Evolutionary conservation across 2,888 invertebrate species (phyloP), one percentile per base, ranked within the genome.

Genomic region (Liopterus haemorrhoidalis): DNA sequence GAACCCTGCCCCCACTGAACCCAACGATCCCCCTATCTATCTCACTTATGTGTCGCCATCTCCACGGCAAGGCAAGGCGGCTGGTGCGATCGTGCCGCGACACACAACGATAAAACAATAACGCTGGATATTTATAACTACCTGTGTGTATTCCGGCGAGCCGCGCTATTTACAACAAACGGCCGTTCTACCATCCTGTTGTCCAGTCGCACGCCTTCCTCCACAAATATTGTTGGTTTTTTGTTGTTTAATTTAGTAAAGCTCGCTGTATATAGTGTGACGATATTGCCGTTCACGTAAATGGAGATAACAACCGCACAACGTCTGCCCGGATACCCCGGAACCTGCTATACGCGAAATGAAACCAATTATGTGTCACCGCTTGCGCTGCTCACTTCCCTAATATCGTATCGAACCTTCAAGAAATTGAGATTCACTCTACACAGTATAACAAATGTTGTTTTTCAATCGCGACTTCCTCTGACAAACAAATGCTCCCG

Each of bases 11-110:
- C n/a, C n/a, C n/a, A n/a, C n/a, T n/a, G n/a, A n/a, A n/a, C n/a
- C n/a, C 57, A 51, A 41, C 54, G 53, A 50, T 49, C 55, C 54
- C 60, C 61, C 59, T 64, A 66, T 65, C 65, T 64, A 63, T 66
- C 63, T 64, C 65, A 61, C 61, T 65, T 65, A 64, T 56, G 55
- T 56, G 54, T 53, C 58, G 59, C 55, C 57, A 54, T 55, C 54
- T 52, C 52, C 40, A 44, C n/a, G n/a, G n/a, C n/a, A n/a, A n/a
- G n/a, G n/a, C n/a, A n/a, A n/a, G n/a, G n/a, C n/a, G n/a, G n/a
- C n/a, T n/a, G n/a, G n/a, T 16, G 32, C 43, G 58, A 58, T 54
- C 57, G 58, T 54, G 48, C 52, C 50, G 42, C 56, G 44, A 40
- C 22, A 36, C 49, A 53, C 55, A 54, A 51, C 53, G 50, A 52